Conservation (phyloP, 2,888 invertebrate genomes). For the Lasioglossum lativentre region DNA sequence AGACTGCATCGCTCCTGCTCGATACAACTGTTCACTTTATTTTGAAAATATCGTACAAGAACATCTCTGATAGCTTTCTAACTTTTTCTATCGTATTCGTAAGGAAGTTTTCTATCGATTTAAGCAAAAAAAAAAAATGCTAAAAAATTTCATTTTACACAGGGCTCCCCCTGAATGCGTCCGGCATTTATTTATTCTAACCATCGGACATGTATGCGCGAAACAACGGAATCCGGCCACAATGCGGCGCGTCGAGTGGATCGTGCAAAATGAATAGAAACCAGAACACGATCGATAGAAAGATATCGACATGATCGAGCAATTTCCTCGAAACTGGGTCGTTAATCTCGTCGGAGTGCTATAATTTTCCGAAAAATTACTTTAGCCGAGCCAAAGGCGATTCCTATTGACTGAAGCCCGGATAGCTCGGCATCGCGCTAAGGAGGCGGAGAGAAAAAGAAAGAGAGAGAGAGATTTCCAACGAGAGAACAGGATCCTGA, state of each 20-base stretch:
- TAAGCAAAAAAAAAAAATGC: too few relatives aligned
- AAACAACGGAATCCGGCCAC: neutral
- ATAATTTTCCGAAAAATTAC: conserved; percentile 66
- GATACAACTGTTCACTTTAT: too few relatives aligned
- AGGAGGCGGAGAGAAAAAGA: conserved; percentile 31
- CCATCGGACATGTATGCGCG: neutral
- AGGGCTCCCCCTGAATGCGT: too few relatives aligned
- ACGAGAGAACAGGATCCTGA: conserved; percentile 44
- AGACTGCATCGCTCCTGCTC: too few relatives aligned
- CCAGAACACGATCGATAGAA: neutral
- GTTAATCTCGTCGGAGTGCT: conserved; percentile 17
- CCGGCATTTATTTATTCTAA: neutral
- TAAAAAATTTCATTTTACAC: too few relatives aligned
- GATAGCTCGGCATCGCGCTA: conserved; percentile 58
- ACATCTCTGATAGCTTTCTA: too few relatives aligned
- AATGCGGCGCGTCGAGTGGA: neutral
- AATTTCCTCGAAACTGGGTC: neutral
- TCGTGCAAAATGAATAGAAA: neutral
- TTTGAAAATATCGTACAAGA: too few relatives aligned
- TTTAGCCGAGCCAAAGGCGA: conserved; percentile 54
- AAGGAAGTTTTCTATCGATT: too few relatives aligned
- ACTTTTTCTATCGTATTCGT: too few relatives aligned
- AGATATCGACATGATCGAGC: neutral
- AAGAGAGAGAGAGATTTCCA: neutral
- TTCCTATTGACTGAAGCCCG: conserved; percentile 60